Evolutionary conservation across 2,888 invertebrate genomes (phyloP), one percentile per base, ranked within the genome.

Genomic region (Aphodius sticticus): DNA sequence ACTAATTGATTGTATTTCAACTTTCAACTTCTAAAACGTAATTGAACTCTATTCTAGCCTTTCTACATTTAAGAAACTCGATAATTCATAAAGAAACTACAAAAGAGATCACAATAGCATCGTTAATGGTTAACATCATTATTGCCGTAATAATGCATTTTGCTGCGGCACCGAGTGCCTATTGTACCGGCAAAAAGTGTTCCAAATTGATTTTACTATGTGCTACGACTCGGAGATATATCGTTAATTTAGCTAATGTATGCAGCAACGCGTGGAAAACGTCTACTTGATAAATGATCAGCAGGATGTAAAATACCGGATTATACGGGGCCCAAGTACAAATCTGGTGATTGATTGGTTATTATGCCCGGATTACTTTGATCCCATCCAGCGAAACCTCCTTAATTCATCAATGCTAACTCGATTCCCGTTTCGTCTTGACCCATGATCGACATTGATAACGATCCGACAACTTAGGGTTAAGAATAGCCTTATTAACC

Each of bases 221-320:
- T 53, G 9, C 12, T 53, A 53, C 53, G 53, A 53, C 53, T 53
- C 53, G 7, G 53, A 12, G 12, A 53, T 53, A 53, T 53, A 7
- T 53, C 53, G 53, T 53, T 53, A 53, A 53, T 53, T 53, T 53
- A 53, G 12, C 9, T 53, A 53, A 53, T 53, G 53, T 53, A 53
- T 53, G 53, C 53, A 12, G 53, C 7, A 5, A 53, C 53, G 53
- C 53, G 53, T 53, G 53, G 53, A 9, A 12, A 53, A 53, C 53
- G 53, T 53, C 53, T 53, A 53, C 53, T 53, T 53, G 53, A 53
- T 53, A 53, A 53, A 53, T 53, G 53, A 53, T 53, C 53, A 53
- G 2, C 53, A 53, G 53, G 53, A 53, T 53, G 53, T 53, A 53
- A 53, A 53, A 53, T 53, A 12, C 12, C 12, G 53, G 53, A 53